Base-by-base conservation (phyloP, 1,140 invertebrate species). In the Hylaeus anthracinus region DNA sequence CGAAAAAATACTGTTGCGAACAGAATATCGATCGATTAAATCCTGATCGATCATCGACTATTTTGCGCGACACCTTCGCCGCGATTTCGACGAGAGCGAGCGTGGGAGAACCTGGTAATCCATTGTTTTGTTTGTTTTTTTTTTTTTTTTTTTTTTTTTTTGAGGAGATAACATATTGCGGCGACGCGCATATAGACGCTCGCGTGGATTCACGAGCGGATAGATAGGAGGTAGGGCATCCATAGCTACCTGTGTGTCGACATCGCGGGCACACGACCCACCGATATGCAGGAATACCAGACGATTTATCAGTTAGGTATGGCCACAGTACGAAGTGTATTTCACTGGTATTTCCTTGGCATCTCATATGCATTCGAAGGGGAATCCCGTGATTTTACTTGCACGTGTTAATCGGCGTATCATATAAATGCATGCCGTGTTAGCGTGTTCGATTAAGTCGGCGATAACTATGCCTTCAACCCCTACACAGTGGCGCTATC, bases 371-470 rank as follows among this genome's bases (percentile, higher is more conserved):
- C 5, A 45, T 45, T 45, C 43, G 2, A 5, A 45, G 5, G 3
- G 5, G 43, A 5, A 5, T 45, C 5, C 43, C 43, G 5, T 9
- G n/a, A 26, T 48, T 41, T 8, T 12, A 37, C 58, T 60, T 82
- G 15, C 53, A 9, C 45, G 63, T 6, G 53, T 41, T 10, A n/a
- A 41, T 15, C 43, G 15, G 15, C 14, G 39, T 65, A 39, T 10
- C 56, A 66, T 84, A 81, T 26, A 26, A 84, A 84, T 70, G 55
- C 37, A 48, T 26, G 37, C 60, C 51, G 55, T 39, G 43, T 14
- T 10, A 55, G 14, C 67, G 39, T 79, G 43, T 83, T 43, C 63
- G 79, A 74, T 83, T 83, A 83, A 8, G 58, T 53, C 6, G 51
- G 5, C 64, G 69, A 83, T 72, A 60, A 82, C 48, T 41, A 65